These are phyloP conservation scores for Poecilus cupreus DNA, from an alignment of 2,888 invertebrate species.

Conservation along the genomic window DNA sequence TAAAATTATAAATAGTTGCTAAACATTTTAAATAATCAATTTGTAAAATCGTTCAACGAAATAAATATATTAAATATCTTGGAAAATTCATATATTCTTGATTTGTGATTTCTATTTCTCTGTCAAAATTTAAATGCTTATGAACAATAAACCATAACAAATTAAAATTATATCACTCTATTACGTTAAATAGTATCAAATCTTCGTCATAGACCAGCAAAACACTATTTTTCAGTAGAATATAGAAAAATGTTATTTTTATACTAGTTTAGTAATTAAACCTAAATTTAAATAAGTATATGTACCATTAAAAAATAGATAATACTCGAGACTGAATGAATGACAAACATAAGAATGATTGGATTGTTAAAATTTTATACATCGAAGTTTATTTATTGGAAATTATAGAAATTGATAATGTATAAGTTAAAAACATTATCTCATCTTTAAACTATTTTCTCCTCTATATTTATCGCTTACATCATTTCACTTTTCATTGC, in stretches of 20 bases:
- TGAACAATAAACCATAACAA: too few species aligned
- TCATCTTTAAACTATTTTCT: too few species aligned
- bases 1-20: too few species aligned
- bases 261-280: background rate
- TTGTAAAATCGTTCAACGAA: too few species aligned
- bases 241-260: background rate
- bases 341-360: background rate
- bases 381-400: background rate
- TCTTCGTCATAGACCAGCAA: background rate
- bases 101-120: too few species aligned
- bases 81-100: too few species aligned
- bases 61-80: too few species aligned
- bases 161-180: too few species aligned
- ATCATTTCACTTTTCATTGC: background rate
- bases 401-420: background rate
- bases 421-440: too few species aligned
- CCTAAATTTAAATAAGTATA: background rate
- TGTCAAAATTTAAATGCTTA: too few species aligned
- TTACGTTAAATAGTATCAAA: background rate
- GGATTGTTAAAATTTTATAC: background rate
- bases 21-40: too few species aligned
- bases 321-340: constrained; percentile 10
- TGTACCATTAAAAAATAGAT: background rate
- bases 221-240: too few species aligned
- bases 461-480: background rate